Evolutionary conservation across 2,113 vertebrate species (phyloP), one percentile per base, ranked within the genome.

Genomic region (Corydoras sp.): DNA sequence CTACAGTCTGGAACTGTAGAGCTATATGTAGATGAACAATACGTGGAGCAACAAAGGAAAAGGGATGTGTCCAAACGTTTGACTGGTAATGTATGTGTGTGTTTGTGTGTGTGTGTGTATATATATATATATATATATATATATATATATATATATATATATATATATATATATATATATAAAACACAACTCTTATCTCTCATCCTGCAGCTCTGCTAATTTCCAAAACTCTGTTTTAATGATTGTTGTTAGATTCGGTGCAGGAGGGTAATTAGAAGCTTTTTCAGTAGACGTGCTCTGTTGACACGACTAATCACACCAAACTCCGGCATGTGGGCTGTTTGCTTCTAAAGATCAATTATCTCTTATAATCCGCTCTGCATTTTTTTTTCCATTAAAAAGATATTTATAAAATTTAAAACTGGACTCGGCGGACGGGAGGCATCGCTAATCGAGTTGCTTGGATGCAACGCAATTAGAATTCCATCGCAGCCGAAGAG

Each of bases 291-390:
- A 66, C 35, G 54, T 66, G 15, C 62, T 68, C 30, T 49, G 50
- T 79, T 69, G 73, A 74, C 77, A 65, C 68, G 58, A 72, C 77
- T 80, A 77, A 62, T 86, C 81, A 74, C 83, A 73, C 65, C 73
- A 62, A 66, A 60, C 51, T 72, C 60, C 54, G 84, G 79, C 84
- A 82, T 81, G 60, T 72, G 79, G 76, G 77, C 81, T 85, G 85
- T 81, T 87, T 81, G 81, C 81, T 85, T 84, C 62, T 74, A 81
- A 82, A 86, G 84, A 85, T 86, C 51, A 85, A 85, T 85, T 79
- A 81, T 83, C 64, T 83, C 83, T 74, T 78, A 85, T 88, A 86
- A 89, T 84, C 86, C 83, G 82, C 80, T 76, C 67, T 62, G 58
- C 32, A 69, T 66, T 74, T 68, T 54, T 24, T 31, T 70, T 43